Conservation (phyloP, 1,140 invertebrate genomes). For the Bombus picipes region DNA sequence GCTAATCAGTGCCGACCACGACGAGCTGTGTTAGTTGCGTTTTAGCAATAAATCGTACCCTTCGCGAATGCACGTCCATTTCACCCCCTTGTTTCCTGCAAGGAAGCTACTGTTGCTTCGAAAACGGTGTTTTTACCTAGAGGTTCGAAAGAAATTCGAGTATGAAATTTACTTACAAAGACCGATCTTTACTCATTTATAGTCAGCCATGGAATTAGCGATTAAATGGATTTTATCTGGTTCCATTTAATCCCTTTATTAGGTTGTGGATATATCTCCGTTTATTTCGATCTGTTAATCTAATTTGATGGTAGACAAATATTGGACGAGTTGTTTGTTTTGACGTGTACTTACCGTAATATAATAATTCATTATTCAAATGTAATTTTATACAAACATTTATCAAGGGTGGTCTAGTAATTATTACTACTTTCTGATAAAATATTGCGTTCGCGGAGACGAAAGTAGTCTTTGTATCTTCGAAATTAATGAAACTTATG, state of each 20-base stretch:
- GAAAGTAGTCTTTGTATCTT: neutral
- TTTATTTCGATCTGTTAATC: slow-evolving; percentile 5
- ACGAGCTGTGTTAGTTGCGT: slow-evolving; percentile 62
- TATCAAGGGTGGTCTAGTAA: neutral
- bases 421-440: neutral
- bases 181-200: neutral
- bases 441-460: neutral
- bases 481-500: neutral
- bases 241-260: slow-evolving; percentile 6
- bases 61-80: slow-evolving; percentile 23
- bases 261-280: neutral
- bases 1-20: slow-evolving; percentile 65
- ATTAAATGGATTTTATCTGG: neutral
- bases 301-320: slow-evolving; percentile 18
- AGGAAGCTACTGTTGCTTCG: slow-evolving; percentile 6
- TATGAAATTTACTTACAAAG: neutral
- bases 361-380: slow-evolving; percentile 8
- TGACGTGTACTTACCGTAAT: neutral
- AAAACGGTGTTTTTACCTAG: no score
- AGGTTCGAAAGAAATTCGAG: neutral
- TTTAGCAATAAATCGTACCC: slow-evolving; percentile 63
- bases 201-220: neutral
- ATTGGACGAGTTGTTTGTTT: slow-evolving; percentile 10
- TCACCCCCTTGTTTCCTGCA: neutral
- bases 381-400: slow-evolving; percentile 9